Evolutionary conservation across 2,888 invertebrate species (phyloP).

Genomic region (Halictus ligatus): DNA sequence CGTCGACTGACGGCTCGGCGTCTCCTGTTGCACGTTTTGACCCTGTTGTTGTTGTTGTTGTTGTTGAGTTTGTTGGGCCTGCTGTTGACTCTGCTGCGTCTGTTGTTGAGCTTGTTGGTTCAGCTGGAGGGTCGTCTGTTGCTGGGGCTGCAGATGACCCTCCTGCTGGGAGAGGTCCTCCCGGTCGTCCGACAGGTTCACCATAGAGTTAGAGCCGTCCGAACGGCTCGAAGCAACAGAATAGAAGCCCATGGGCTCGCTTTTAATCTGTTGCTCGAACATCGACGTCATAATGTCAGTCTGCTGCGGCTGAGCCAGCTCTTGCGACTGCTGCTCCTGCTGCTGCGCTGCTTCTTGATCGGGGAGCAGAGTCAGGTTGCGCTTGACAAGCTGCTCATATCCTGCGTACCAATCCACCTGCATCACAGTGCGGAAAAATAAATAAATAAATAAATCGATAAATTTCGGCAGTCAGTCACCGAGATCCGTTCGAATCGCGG

Average conservation of each 20-base stretch:
- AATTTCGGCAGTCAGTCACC: constrained; percentile 25
- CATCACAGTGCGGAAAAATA: constrained; percentile 44
- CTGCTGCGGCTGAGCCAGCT: constrained; percentile 75
- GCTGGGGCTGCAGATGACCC: constrained; percentile 82
- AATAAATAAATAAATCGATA: constrained; percentile 29
- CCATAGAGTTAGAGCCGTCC: constrained; percentile 83
- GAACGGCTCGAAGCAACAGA: constrained; percentile 84
- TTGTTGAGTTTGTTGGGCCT: constrained; percentile 64
- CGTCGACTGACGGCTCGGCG: constrained; percentile 80
- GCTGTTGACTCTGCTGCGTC: constrained; percentile 69
- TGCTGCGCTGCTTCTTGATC: constrained; percentile 79
- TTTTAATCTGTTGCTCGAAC: constrained; percentile 90
- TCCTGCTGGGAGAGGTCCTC: constrained; percentile 83
- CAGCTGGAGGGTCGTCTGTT: constrained; percentile 76
- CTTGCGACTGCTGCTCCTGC: constrained; percentile 75
- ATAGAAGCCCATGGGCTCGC: constrained; percentile 89
- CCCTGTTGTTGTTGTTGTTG: constrained; percentile 72
- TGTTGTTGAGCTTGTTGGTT: constrained; percentile 84
- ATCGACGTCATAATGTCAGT: constrained; percentile 85
- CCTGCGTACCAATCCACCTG: constrained; percentile 85
- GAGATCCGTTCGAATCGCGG: neutral
- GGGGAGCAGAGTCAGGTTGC: constrained; percentile 85
- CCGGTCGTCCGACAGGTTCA: constrained; percentile 82
- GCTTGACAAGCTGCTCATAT: constrained; percentile 85
- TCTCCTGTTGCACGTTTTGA: constrained; percentile 69